Evolutionary conservation across 1,140 invertebrate genomes (phyloP).

Genomic region (Zaprionus lachaisei): DNA sequence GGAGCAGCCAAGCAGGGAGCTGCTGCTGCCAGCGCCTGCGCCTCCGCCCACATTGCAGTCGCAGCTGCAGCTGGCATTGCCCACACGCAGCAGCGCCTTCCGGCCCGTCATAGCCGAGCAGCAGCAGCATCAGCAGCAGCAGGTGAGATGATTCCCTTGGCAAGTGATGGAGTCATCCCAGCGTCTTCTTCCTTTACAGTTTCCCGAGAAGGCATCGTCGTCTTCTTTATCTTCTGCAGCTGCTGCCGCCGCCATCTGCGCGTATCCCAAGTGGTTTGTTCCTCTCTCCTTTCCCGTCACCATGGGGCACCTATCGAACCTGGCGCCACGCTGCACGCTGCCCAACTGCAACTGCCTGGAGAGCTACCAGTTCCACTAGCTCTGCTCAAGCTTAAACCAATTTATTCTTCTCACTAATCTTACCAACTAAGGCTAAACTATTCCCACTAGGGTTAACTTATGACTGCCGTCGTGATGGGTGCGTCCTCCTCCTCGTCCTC

Average conservation of each 20-base stretch:
- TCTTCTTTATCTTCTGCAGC: constrained; percentile 35
- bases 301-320: constrained; percentile 81
- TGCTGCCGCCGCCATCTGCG: constrained; percentile 61
- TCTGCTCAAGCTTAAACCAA: constrained; percentile 39
- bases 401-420: constrained; percentile 63
- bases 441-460: constrained; percentile 18
- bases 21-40: background rate
- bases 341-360: constrained; percentile 82
- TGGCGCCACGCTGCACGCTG: constrained; percentile 81
- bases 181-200: constrained; percentile 30
- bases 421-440: constrained; percentile 20
- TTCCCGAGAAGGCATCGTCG: constrained; percentile 42
- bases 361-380: constrained; percentile 77
- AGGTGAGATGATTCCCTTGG: too few species aligned
- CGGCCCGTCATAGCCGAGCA: constrained; percentile 70
- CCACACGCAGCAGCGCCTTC: constrained; percentile 70
- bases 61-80: constrained; percentile 40
- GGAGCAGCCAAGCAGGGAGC: constrained; percentile 12
- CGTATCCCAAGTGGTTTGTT: constrained; percentile 84
- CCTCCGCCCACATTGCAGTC: constrained; percentile 2
- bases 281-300: constrained; percentile 82
- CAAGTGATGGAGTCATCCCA: too few species aligned
- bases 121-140: constrained; percentile 30
- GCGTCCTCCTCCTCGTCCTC: constrained; percentile 57
- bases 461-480: background rate